Conservation (phyloP, 2,797 vertebrate genomes). For the Odontamblyopus lacepedii region DNA sequence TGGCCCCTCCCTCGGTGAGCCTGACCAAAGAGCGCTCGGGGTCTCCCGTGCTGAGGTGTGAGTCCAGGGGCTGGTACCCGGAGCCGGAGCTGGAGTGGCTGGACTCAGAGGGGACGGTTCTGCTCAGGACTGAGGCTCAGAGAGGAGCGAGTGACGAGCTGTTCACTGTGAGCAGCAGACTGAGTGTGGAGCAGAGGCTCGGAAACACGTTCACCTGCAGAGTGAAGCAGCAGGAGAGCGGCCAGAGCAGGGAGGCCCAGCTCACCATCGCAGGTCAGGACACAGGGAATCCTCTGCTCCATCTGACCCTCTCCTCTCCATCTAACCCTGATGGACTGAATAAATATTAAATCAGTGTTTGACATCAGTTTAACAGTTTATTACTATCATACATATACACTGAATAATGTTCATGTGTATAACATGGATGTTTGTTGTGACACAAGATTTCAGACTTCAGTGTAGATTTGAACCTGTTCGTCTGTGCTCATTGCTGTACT, state of each 20-base stretch:
- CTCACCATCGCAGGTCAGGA: background rate
- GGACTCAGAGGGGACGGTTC: slow-evolving; percentile 12
- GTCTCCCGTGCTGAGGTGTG: slow-evolving; percentile 21
- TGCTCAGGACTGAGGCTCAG: background rate
- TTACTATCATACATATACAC: too few species aligned
- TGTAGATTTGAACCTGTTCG: too few species aligned
- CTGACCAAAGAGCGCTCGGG: background rate
- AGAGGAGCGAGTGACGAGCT: slow-evolving; percentile 4
- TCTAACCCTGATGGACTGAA: too few species aligned
- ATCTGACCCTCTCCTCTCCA: too few species aligned
- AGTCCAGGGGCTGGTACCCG: slow-evolving; percentile 30
- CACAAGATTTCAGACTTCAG: too few species aligned
- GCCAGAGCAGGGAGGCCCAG: background rate
- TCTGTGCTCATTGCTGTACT: too few species aligned
- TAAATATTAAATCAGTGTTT: too few species aligned
- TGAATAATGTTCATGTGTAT: too few species aligned
- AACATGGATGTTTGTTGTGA: too few species aligned
- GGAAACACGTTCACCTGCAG: slow-evolving; percentile 9
- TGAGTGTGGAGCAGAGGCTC: background rate
- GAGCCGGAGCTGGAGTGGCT: slow-evolving; percentile 32
- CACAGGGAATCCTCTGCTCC: too few species aligned
- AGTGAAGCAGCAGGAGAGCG: background rate
- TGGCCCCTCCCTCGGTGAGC: background rate
- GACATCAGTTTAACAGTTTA: too few species aligned
- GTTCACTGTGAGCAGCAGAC: slow-evolving; percentile 18